These are phyloP conservation scores for Cydia pomonella DNA, from an alignment of 1,140 invertebrate species.

Conservation along the genomic window DNA sequence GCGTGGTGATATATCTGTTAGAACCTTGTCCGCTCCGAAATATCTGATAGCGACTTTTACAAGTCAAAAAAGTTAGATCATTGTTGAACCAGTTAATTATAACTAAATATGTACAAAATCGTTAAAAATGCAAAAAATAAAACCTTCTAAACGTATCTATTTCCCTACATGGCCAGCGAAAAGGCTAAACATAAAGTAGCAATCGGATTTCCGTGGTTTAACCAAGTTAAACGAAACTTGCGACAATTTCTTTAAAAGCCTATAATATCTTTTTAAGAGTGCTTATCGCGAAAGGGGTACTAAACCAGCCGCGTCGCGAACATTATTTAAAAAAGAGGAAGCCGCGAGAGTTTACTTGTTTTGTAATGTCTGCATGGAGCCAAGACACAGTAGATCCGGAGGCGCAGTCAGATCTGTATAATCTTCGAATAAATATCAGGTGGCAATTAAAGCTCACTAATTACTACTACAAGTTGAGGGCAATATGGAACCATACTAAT, in stretches of 20 bases:
- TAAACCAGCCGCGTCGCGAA: slow-evolving; percentile 66
- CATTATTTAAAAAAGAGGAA: slow-evolving; percentile 76
- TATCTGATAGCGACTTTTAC: too few relatives aligned
- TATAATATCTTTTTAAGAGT: slow-evolving; percentile 73
- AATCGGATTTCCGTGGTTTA: slow-evolving; percentile 26
- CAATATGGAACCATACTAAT: too few relatives aligned
- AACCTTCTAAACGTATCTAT: background rate
- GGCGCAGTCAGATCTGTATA: too few relatives aligned
- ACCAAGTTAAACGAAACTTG: slow-evolving; percentile 37
- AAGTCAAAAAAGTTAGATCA: too few relatives aligned
- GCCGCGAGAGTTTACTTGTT: slow-evolving; percentile 67
- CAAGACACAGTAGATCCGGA: background rate
- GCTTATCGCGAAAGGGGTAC: slow-evolving; percentile 68
- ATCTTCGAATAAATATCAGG: too few relatives aligned
- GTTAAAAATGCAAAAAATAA: background rate
- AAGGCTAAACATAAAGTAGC: slow-evolving; percentile 21
- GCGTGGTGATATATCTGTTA: too few relatives aligned
- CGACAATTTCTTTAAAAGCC: slow-evolving; percentile 74
- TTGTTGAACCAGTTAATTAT: too few relatives aligned
- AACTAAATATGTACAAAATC: too few relatives aligned
- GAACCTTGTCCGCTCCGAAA: too few relatives aligned
- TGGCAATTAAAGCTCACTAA: too few relatives aligned
- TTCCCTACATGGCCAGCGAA: background rate
- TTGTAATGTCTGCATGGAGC: slow-evolving; percentile 45
- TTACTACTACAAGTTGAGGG: too few relatives aligned